Evolutionary conservation across 2,113 vertebrate species (phyloP).

Genomic region (Syrrhaptes paradoxus): DNA sequence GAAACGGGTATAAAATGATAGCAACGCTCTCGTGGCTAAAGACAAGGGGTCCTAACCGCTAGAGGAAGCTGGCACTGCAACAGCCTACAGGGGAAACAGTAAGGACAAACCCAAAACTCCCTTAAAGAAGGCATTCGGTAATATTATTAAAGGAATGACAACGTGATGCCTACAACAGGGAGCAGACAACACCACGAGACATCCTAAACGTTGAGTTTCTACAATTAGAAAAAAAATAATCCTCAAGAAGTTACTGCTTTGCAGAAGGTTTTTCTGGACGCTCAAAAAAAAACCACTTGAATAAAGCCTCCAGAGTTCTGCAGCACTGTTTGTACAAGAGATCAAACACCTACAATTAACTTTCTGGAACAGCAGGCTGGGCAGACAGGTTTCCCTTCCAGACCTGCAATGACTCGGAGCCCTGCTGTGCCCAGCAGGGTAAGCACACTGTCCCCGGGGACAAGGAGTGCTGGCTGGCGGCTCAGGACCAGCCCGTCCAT

Average conservation of each 20-base stretch:
- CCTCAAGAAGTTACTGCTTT: neutral
- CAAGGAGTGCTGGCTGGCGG: neutral
- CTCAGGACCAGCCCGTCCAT: neutral
- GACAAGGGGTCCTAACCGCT: neutral
- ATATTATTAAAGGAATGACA: neutral
- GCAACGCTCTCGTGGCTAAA: neutral
- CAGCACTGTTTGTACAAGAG: neutral
- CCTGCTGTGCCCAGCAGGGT: neutral
- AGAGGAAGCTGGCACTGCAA: neutral
- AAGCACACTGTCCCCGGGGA: neutral
- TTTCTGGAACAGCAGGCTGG: neutral
- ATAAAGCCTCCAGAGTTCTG: neutral
- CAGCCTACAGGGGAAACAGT: neutral
- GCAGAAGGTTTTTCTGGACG: neutral
- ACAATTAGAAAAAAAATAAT: neutral
- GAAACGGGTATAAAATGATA: neutral
- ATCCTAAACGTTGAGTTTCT: neutral
- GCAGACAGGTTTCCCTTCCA: neutral
- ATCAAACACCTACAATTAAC: neutral
- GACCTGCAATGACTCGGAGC: accelerated
- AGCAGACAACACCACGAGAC: neutral
- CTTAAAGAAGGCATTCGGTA: neutral
- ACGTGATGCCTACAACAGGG: neutral
- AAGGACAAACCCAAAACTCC: neutral
- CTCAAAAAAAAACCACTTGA: neutral